These are phyloP conservation scores for Sciurus carolinensis DNA, from an alignment of 2,797 vertebrate species.

Conservation along the genomic window DNA sequence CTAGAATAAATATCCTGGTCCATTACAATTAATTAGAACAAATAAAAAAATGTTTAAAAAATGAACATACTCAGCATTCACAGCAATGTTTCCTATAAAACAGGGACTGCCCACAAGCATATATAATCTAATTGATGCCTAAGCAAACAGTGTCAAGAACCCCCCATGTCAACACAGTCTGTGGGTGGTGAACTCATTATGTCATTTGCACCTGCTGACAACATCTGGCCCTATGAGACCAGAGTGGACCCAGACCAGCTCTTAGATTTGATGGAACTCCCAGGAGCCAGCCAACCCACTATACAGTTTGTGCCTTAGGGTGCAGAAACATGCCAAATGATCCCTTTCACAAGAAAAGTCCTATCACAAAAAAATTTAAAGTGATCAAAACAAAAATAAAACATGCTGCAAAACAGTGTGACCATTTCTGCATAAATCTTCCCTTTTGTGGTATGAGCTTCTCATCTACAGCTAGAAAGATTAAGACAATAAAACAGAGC, in stretches of 20 bases:
- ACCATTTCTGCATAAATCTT: neutral
- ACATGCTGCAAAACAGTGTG: neutral
- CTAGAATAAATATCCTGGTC: neutral
- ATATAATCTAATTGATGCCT: neutral
- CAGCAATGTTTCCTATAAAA: slow-evolving; percentile 38
- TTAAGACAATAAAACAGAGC: neutral
- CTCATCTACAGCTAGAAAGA: neutral
- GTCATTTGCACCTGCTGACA: neutral
- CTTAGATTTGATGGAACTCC: neutral
- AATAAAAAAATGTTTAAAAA: neutral
- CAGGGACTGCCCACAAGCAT: neutral
- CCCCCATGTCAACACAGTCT: neutral
- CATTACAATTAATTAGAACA: neutral
- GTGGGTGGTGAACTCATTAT: neutral
- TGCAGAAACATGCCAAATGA: neutral
- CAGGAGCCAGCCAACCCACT: neutral
- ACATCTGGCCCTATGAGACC: neutral
- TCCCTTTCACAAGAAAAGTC: neutral
- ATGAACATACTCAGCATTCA: neutral
- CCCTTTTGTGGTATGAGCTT: neutral
- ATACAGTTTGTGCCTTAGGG: neutral
- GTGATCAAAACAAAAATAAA: neutral
- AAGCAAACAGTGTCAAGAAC: slow-evolving; percentile 7
- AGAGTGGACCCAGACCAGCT: neutral
- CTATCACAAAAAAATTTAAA: neutral